phyloP scores from a whole-genome alignment of 2,113 vertebrate genomes.

The Hassar affinis region DNA sequence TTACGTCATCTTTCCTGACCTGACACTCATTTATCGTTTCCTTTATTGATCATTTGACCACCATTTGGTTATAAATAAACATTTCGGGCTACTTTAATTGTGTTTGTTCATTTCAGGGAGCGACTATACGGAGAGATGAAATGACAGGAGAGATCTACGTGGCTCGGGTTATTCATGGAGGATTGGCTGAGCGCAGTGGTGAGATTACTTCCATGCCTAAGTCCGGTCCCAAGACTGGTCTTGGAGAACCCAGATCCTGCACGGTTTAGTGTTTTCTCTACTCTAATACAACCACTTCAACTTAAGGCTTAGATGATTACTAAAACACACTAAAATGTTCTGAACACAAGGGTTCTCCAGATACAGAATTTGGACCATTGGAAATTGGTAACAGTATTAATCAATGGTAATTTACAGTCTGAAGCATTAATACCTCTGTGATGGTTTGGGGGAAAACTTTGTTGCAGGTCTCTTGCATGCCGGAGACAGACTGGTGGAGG shows the following conservation, averaged over 20 bases:
- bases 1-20: background rate
- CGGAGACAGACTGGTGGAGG: conserved; percentile 92
- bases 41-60: background rate
- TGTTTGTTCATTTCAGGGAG: conserved; percentile 76
- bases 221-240: background rate
- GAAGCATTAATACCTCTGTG: background rate
- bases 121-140: conserved; percentile 93
- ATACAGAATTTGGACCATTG: background rate
- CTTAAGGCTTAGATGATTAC: too few relatives aligned
- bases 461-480: conserved; percentile 84
- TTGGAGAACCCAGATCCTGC: background rate
- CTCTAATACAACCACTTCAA: background rate
- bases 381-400: background rate
- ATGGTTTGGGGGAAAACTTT: background rate
- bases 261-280: background rate
- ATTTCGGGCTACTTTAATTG: background rate
- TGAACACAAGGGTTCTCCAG: background rate
- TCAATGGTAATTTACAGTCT: background rate
- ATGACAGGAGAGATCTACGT: conserved; percentile 88
- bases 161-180: conserved; percentile 91
- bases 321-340: too few relatives aligned
- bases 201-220: conserved; percentile 45
- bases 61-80: background rate
- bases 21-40: background rate
- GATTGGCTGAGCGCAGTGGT: conserved; percentile 92